These are phyloP conservation scores for Heliconius ismenius DNA, from an alignment of 2,888 invertebrate species.

Conservation along the genomic window DNA sequence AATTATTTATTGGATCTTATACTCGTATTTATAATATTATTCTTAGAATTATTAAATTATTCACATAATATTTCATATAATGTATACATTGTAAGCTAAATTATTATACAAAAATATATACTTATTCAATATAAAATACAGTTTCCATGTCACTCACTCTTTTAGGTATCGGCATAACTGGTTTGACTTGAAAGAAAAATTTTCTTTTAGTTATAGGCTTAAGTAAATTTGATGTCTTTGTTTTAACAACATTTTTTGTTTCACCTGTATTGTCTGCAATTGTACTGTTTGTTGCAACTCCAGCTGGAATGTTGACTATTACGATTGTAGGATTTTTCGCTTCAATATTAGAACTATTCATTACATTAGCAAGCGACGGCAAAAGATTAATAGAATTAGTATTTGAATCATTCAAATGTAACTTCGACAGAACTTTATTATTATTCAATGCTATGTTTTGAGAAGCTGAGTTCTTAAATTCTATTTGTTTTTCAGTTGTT, in stretches of 20 bases:
- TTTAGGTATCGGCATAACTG: conserved; percentile 32
- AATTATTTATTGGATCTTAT: not conserved
- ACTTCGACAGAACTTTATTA: not conserved
- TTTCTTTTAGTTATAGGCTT: conserved; percentile 36
- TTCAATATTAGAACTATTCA: conserved; percentile 8
- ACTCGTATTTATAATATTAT: not conserved
- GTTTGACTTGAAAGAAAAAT: conserved; percentile 40
- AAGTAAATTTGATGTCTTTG: conserved; percentile 22
- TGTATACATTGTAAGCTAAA: not conserved
- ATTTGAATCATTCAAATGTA: conserved; percentile 1
- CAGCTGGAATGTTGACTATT: not conserved
- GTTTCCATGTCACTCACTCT: conserved; percentile 29
- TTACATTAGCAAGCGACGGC: not conserved
- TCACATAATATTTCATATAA: not conserved
- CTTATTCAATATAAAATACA: conserved; percentile 35
- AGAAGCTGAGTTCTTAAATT: not conserved
- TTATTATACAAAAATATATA: not conserved
- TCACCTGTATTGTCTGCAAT: not conserved
- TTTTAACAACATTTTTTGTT: not conserved
- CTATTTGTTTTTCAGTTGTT: not conserved
- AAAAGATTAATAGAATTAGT: not conserved
- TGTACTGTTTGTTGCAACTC: not conserved
- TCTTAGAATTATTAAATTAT: not conserved
- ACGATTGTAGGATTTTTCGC: not conserved
- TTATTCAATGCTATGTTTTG: not conserved